Evolutionary conservation across 1,140 invertebrate species (phyloP), one percentile per base, ranked within the genome.

Genomic region (Teleogryllus occipitalis): DNA sequence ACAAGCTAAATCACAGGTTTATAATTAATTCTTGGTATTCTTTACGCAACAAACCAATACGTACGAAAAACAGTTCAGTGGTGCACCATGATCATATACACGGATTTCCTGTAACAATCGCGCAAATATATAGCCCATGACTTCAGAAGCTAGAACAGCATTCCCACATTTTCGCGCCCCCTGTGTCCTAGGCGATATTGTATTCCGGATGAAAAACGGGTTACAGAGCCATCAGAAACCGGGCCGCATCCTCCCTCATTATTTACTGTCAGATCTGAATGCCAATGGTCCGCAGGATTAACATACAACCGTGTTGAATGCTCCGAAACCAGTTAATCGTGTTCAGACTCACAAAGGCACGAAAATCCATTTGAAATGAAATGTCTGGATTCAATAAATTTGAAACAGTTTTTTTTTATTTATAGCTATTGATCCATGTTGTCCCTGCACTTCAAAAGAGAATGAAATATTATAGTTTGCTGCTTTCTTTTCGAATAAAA

Each of bases 331-430:
- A 65, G 54, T 65, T 65, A 65, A 65, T 65, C 54, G 54, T 65
- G 54, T 65, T 65, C 54, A 65, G 18, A 14, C 54, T 65, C 54
- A 65, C 54, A 65, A 65, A 65, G 18, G 54, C 54, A 65, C 54
- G 54, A 65, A 39, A 65, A 65, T 65, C 54, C 54, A 65, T 65
- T 65, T 65, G 10, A 65, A 65, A 65, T 65, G 54, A 65, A 65
- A 65, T 65, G 54, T 65, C 54, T 65, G 54, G 54, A 65, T 65
- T 65, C 54, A 65, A 65, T 65, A 65, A 65, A 65, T 65, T 65
- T 65, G 54, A 65, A 65, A 65, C 54, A 65, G 54, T 65, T 65
- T 65, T 65, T 54, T 65, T 65, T 65, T 65, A 65, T 65, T 65
- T 65, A 65, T 65, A 14, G 18, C 10, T 18, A 10, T 65, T 10